Conservation (phyloP, 2,113 vertebrate species). For the Apistogramma diplotaenia region DNA sequence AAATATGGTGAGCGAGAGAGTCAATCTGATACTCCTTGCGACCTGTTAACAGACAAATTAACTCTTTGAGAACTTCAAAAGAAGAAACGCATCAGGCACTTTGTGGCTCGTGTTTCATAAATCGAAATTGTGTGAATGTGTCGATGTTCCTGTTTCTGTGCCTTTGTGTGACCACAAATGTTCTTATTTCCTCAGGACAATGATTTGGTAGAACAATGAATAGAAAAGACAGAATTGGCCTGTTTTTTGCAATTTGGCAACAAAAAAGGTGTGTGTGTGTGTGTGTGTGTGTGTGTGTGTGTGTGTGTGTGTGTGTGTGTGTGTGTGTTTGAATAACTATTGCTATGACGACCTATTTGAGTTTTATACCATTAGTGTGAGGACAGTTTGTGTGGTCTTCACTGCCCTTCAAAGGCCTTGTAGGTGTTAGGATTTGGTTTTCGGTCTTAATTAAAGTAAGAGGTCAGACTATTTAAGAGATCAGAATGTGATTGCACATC, state of each 20-base stretch:
- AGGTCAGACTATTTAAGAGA: no score
- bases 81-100: background rate
- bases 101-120: background rate
- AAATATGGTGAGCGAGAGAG: background rate
- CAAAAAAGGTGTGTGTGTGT: background rate
- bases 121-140: background rate
- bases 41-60: background rate
- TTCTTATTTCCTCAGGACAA: accelerated
- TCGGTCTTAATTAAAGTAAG: no score
- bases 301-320: background rate
- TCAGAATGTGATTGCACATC: background rate
- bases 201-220: background rate
- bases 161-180: background rate
- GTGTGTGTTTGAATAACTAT: background rate
- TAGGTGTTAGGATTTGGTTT: background rate
- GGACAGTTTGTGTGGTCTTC: background rate
- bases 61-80: background rate
- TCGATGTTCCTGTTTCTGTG: background rate
- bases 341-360: background rate
- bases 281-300: background rate
- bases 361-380: background rate
- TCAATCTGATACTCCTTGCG: background rate
- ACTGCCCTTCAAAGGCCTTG: background rate
- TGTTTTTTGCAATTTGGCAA: background rate
- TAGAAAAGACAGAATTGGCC: accelerated